Evolutionary conservation across 2,797 vertebrate genomes (phyloP).

Genomic region (Anguilla marmorata): DNA sequence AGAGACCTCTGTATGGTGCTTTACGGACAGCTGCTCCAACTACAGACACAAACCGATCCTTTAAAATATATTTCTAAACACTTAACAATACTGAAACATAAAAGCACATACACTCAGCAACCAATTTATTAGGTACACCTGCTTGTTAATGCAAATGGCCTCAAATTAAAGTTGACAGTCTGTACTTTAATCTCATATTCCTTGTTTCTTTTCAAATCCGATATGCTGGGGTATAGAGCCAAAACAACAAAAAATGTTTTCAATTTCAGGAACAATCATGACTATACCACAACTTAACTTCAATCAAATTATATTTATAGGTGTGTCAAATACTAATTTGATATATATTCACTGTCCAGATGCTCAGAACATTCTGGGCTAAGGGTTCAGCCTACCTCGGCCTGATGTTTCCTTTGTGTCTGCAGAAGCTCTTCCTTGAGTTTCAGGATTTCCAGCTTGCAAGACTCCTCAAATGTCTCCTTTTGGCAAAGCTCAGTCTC

Average conservation of each 20-base stretch:
- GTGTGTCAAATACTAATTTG: not conserved
- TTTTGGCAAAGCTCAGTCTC: conserved; percentile 55
- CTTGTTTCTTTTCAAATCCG: too few species aligned
- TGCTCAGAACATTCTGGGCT: not conserved
- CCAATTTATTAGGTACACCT: too few species aligned
- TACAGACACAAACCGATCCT: conserved; percentile 38
- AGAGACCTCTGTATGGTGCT: conserved; percentile 54
- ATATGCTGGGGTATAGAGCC: too few species aligned
- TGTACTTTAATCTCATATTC: too few species aligned
- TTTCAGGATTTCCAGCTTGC: conserved; percentile 50
- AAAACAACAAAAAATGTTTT: too few species aligned
- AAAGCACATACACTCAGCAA: too few species aligned
- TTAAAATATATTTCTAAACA: conserved; percentile 10
- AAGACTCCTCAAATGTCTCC: conserved; percentile 54
- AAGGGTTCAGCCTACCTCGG: conserved; percentile 54
- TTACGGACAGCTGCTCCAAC: conserved; percentile 59
- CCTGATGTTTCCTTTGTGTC: conserved; percentile 53
- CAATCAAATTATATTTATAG: too few species aligned
- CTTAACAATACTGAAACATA: too few species aligned
- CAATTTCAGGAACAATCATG: too few species aligned
- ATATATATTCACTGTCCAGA: not conserved
- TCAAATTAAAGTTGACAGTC: too few species aligned
- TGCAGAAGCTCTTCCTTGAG: conserved; percentile 57
- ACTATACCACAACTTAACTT: too few species aligned
- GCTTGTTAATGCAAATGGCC: too few species aligned